These are phyloP conservation scores for Solenopsis fugax DNA, from an alignment of 1,140 invertebrate species.

Conservation along the genomic window DNA sequence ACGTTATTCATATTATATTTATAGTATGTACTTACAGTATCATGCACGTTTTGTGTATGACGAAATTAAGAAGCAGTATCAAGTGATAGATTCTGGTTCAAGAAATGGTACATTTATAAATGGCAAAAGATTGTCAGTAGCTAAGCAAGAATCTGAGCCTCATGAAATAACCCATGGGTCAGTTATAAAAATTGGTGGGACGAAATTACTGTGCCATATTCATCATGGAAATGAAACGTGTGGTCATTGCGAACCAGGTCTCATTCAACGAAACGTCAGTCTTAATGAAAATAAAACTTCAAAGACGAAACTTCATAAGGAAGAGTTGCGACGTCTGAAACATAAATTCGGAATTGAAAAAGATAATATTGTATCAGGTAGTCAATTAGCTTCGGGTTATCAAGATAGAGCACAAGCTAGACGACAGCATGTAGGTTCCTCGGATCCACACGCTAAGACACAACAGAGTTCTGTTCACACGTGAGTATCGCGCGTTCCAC, in stretches of 20 bases:
- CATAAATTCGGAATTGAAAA: conserved; percentile 93
- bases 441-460: conserved; percentile 94
- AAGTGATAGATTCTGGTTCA: conserved; percentile 93
- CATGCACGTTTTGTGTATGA: conserved; percentile 92
- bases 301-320: conserved; percentile 88
- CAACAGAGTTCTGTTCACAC: conserved; percentile 92
- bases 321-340: conserved; percentile 92
- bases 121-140: conserved; percentile 90
- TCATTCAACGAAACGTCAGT: conserved; percentile 86
- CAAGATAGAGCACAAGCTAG: conserved; percentile 93
- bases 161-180: conserved; percentile 91
- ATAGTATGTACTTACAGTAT: conserved; percentile 85
- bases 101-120: conserved; percentile 96
- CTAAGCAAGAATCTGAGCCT: conserved; percentile 90
- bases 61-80: conserved; percentile 88
- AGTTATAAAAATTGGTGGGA: conserved; percentile 90
- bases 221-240: conserved; percentile 95
- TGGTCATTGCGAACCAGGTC: conserved; percentile 95
- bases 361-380: conserved; percentile 84
- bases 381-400: conserved; percentile 87
- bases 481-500: conserved; percentile 86
- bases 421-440: conserved; percentile 92
- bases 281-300: conserved; percentile 66
- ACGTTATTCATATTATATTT: neutral
- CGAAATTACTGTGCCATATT: conserved; percentile 94